Base-by-base conservation (phyloP, 2,888 invertebrate genomes). In the Ptychoptera albimana region DNA sequence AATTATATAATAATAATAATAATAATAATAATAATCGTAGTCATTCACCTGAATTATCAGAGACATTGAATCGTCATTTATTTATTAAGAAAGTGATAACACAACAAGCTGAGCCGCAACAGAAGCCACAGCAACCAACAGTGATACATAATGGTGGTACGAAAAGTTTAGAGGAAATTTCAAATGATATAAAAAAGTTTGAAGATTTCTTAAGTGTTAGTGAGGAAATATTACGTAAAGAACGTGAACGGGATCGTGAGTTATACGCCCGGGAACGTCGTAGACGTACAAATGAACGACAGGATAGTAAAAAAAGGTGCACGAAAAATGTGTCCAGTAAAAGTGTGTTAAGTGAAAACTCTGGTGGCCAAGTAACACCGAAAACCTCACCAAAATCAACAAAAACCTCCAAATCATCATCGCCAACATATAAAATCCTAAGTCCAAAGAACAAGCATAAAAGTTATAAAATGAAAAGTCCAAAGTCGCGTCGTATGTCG, bases 161-260 rank as follows among this genome's bases (percentile, higher is more conserved):
- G n/a, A 42, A 42, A 42, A 65, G 65, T 49, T 53, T 66, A 35
- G 66, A 66, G 45, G 66, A 66, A 51, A 64, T 66, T 32, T 60
- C 63, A 34, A 62, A 63, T 45, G 66, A 66, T 38, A 60, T 66
- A 9, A 58, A 60, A 43, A 64, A 64, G 51, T 64, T 66, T 16
- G 66, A 65, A 45, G 61, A 64, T 46, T 64, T 65, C 44, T 54
- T 66, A 4, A 62, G 60, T 8, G 61, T 62, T 15, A 63, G 62
- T 1, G 66, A 66, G 48, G 60, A 60, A 47, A 49, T 64, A 14
- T 51, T 66, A 44, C 56, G 58, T 8, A 50, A 52, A 3, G 66
- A 66, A 44, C 56, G 54, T 44, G 60, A 60, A 48, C 54, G 54
- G 37, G 65, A 66, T 42, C 49, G 45, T 15, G 54, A 57, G 31